These are phyloP conservation scores for Colletes latitarsis DNA, from an alignment of 1,140 invertebrate species.

Conservation along the genomic window DNA sequence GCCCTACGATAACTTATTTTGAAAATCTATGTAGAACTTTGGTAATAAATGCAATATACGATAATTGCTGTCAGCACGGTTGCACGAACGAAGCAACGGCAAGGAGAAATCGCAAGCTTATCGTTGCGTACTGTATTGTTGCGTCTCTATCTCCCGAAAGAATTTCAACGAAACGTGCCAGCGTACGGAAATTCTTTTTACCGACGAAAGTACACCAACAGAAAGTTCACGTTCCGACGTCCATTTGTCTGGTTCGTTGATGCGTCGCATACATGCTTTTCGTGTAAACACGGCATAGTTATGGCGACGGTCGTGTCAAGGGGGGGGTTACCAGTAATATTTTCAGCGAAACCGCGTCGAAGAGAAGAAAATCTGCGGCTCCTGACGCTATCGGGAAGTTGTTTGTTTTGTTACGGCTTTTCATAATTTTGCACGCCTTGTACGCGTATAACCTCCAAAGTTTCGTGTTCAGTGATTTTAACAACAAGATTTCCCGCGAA, in stretches of 20 bases:
- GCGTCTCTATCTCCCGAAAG: conserved; percentile 11
- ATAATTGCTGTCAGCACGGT: too few species aligned
- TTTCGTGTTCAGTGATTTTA: neutral
- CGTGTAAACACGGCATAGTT: conserved; percentile 1
- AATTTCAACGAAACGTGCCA: conserved; percentile 15
- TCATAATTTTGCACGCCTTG: neutral
- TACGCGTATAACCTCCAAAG: too few species aligned
- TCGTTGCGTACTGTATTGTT: neutral
- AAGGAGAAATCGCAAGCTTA: neutral
- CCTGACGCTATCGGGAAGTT: neutral
- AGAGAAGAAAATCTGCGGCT: neutral
- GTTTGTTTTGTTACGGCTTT: neutral
- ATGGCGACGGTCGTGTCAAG: too few species aligned
- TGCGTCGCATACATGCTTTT: conserved; percentile 5
- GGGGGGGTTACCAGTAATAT: neutral
- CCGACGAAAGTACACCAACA: conserved; percentile 10
- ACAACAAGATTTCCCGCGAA: neutral
- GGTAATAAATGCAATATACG: too few species aligned
- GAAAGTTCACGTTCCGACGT: conserved; percentile 11
- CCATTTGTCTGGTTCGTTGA: neutral
- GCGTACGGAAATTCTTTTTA: conserved; percentile 7
- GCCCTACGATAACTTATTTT: too few species aligned
- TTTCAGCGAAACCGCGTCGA: neutral
- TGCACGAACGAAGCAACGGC: neutral
- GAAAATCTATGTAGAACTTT: too few species aligned